Percentiles rank a stretch among this genome's conserved stretches.
phyloP scores from a whole-genome alignment of 2,113 vertebrate species.

The Sapayoa aenigma region DNA sequence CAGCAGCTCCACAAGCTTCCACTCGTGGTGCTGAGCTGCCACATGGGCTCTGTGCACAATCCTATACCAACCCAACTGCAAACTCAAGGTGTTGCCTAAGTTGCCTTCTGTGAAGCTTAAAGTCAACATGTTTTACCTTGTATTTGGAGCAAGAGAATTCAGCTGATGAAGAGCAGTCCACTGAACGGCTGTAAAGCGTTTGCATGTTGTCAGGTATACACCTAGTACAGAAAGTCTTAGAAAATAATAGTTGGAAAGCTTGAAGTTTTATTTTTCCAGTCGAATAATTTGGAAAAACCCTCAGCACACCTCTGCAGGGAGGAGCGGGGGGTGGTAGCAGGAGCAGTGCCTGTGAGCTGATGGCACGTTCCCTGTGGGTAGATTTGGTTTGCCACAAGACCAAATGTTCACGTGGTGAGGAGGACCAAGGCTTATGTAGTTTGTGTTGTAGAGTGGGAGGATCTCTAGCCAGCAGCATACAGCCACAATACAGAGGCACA shows the following conservation, averaged over 20 bases:
- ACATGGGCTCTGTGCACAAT: not conserved
- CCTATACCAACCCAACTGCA: not conserved
- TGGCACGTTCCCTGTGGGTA: accelerated
- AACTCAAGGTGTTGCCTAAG: not conserved
- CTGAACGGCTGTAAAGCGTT: not conserved
- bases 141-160: not conserved
- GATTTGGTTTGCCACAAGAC: not conserved
- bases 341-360: too few relatives aligned
- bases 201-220: not conserved
- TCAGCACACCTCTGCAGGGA: not conserved
- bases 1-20: not conserved
- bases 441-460: not conserved
- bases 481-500: not conserved
- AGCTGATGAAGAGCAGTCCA: not conserved
- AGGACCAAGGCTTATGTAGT: not conserved
- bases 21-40: not conserved
- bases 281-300: not conserved
- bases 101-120: not conserved
- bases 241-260: not conserved
- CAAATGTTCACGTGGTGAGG: not conserved
- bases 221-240: not conserved
- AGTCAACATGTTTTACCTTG: not conserved
- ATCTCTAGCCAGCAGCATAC: not conserved
- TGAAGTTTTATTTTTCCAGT: not conserved
- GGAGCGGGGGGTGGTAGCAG: not conserved